Percentiles rank a stretch among this genome's conserved stretches.
Conservation (phyloP, 2,797 vertebrate genomes). For the Pampus argenteus region DNA sequence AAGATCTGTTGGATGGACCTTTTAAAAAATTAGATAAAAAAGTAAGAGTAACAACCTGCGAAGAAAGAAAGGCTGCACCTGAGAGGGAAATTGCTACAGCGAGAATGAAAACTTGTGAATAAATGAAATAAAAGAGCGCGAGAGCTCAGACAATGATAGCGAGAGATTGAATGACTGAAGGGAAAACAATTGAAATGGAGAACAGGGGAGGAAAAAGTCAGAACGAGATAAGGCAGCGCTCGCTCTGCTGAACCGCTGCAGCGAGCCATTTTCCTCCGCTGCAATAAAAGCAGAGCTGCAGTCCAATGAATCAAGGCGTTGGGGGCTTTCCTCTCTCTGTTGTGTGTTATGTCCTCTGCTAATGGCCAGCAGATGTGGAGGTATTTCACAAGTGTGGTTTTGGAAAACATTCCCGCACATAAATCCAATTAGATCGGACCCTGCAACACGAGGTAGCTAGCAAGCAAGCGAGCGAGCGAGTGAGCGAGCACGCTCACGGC, state of each 20-base stretch:
- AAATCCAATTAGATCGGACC: conserved; percentile 84
- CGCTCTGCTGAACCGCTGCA: conserved; percentile 48
- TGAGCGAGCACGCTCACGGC: conserved; percentile 44
- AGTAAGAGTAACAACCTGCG: conserved; percentile 3
- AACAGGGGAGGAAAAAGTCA: conserved; percentile 33
- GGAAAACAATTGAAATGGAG: conserved; percentile 42
- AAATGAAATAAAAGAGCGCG: conserved; percentile 9
- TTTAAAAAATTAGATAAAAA: too few relatives aligned
- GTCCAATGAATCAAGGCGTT: conserved; percentile 83
- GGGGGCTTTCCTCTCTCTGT: conserved; percentile 84
- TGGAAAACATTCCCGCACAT: conserved; percentile 87
- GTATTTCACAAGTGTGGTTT: conserved; percentile 86
- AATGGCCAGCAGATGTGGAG: conserved; percentile 87
- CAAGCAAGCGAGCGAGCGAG: conserved; percentile 45
- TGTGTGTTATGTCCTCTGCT: conserved; percentile 84
- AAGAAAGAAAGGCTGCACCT: conserved; percentile 37
- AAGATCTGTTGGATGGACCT: too few relatives aligned
- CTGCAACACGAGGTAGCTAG: conserved; percentile 72
- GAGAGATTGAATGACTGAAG: conserved; percentile 26
- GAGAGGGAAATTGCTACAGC: conserved; percentile 14
- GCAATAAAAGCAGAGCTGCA: conserved; percentile 80
- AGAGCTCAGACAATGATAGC: conserved; percentile 18
- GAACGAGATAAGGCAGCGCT: conserved; percentile 65
- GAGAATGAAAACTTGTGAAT: conserved; percentile 8
- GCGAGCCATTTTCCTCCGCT: conserved; percentile 56